Evolutionary conservation across 2,888 invertebrate genomes (phyloP), one percentile per base, ranked within the genome.

Genomic region (Odiellus spinosus): DNA sequence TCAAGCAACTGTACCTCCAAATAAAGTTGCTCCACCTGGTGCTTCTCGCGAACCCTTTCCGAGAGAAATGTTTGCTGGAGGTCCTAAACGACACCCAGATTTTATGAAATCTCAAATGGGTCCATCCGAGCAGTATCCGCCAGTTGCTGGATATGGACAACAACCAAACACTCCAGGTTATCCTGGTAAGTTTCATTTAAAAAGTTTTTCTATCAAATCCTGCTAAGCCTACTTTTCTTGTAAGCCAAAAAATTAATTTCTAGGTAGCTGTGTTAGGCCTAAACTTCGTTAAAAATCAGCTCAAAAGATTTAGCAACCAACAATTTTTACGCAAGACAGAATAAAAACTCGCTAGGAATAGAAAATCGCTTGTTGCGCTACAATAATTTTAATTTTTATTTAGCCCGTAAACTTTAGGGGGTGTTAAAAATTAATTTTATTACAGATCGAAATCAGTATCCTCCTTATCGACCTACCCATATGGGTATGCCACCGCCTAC

Each of bases 31-130:
- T 2, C 49, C 50, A 12, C 52, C 49, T n/a, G 45, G 49, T 39
- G 49, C 40, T 40, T 45, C 49, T 19, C 42, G 44, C 11, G 46
- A 49, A 26, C 42, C 48, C 42, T 52, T 48, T 32, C 49, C 47
- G 26, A 40, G 50, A 26, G 50, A 52, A 18, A 50, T 49, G 48
- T 52, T 50, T 44, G 17, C 45, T 5, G 45, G 45, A 45, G 46
- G 45, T 8, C 70, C 58, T n/a, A 56, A 60, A 49, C 44, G 58
- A 12, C 59, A 58, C 50, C 52, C 52, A n/a, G 59, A 59, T 42
- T 59, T 57, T 39, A 44, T 55, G 32, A 58, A 59, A 47, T 50
- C 46, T 47, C 54, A 56, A 50, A 58, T 56, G 19, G 44, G 44
- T 14, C 39, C 35, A 17, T 46, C 48, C 35, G 49, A 51, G 34